Conservation (phyloP, 2,797 vertebrate species). For the Sciurus vulgaris region DNA sequence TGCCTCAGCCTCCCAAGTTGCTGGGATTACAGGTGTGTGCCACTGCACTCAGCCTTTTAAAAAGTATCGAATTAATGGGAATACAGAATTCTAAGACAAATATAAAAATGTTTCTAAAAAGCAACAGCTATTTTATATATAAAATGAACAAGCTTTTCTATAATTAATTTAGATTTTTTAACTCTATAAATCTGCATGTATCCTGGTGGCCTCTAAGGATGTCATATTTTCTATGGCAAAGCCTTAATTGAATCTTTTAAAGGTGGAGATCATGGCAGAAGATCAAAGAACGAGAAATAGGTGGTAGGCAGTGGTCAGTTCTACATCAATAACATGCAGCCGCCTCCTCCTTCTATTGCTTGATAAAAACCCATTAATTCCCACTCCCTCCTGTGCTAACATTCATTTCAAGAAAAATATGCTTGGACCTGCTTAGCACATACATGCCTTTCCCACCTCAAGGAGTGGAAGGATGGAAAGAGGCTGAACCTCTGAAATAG, state of each 20-base stretch:
- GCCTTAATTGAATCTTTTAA: constrained; percentile 61
- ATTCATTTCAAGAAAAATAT: constrained; percentile 75
- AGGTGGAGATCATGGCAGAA: constrained; percentile 72
- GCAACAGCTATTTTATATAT: not conserved
- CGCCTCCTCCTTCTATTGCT: constrained; percentile 73
- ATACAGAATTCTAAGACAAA: constrained; percentile 3
- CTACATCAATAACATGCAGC: constrained; percentile 73
- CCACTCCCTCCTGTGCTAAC: constrained; percentile 79
- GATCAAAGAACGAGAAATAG: constrained; percentile 79
- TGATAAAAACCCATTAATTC: constrained; percentile 84
- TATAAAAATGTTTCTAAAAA: constrained; percentile 53
- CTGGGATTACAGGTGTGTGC: too few species aligned
- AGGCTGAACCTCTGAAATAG: constrained; percentile 28
- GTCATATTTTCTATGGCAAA: not conserved
- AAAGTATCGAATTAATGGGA: not conserved
- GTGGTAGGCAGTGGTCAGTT: constrained; percentile 67
- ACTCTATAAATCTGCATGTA: constrained; percentile 15
- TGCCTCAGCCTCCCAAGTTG: too few species aligned
- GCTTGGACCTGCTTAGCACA: constrained; percentile 54
- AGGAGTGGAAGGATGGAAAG: constrained; percentile 21
- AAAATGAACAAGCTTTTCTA: constrained; percentile 40
- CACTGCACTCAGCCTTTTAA: too few species aligned
- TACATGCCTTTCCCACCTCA: not conserved
- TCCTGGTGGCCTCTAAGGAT: not conserved
- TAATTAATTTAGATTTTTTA: constrained; percentile 50